Evolutionary conservation across 2,888 invertebrate genomes (phyloP), one percentile per base, ranked within the genome.

Genomic region (Drosophila acutilabella): DNA sequence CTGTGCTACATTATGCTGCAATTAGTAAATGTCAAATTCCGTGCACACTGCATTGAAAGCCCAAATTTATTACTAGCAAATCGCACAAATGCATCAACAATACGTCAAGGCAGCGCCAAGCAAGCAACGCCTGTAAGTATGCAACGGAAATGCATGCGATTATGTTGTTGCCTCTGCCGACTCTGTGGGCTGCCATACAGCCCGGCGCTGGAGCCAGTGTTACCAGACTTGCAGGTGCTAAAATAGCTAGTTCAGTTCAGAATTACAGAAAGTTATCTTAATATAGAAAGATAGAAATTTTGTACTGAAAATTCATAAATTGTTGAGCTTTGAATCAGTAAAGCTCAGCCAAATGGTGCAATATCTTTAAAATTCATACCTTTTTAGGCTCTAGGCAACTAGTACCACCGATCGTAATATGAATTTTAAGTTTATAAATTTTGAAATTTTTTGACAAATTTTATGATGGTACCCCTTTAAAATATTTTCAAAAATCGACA

Each of bases 11-110:
- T 75, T 61, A 75, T 80, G 67, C 66, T 58, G 84, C 85, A 89
- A 88, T 86, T 86, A 86, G 90, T 89, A 87, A 89, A 88, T 83
- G 84, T 75, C 90, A 89, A 89, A 89, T 71, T 83, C 59, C 64
- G 42, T 60, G 47, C 30, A 44, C 68, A 50, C 47, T 66, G 79
- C 85, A 85, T 87, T 81, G 89, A 72, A 74, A 74, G 74, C 71
- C 65, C 6, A 58, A 88, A 89, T 89, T 89, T 88, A 86, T 88
- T 66, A 80, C 85, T 60, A 14, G 69, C 73, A 80, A 82, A 84
- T 81, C 79, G 79, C 58, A 58, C 72, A 64, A 69, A 81, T 84
- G 64, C 65, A 82, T 85, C 83, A 85, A 72, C 71, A 74, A 71
- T 52, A 62, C 59, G 59, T 52, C 72, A 65, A 70, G 71, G 61